Evolutionary conservation across 2,113 vertebrate genomes (phyloP).

Genomic region (Cyprinodon tularosa): DNA sequence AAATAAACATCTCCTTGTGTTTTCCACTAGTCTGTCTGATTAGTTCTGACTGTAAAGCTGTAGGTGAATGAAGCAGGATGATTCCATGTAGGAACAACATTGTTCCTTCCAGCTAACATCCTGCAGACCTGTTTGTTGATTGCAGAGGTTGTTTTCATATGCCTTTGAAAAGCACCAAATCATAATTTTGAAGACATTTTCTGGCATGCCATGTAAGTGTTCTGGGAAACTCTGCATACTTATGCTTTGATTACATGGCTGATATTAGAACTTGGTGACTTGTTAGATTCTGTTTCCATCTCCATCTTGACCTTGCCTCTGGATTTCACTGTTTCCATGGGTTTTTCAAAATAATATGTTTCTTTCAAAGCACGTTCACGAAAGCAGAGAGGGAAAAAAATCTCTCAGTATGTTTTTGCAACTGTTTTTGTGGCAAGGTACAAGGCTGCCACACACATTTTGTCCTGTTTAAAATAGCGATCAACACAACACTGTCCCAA

Average conservation of each 20-base stretch:
- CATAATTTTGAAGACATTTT: background rate
- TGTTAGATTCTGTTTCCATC: background rate
- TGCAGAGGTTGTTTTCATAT: constrained; percentile 25
- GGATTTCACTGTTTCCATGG: background rate
- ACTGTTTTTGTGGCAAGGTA: background rate
- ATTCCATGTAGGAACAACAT: constrained; percentile 39
- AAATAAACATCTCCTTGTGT: background rate
- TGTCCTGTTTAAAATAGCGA: background rate
- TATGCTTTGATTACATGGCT: background rate
- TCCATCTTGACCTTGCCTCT: background rate
- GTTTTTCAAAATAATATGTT: background rate
- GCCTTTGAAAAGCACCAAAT: background rate
- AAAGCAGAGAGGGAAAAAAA: background rate
- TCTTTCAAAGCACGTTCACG: background rate
- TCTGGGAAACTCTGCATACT: background rate
- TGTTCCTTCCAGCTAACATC: constrained; percentile 31
- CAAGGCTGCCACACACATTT: background rate
- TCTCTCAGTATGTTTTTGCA: background rate
- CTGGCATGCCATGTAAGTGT: background rate
- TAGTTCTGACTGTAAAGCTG: constrained; percentile 30
- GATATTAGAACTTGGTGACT: background rate
- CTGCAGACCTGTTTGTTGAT: constrained; percentile 48
- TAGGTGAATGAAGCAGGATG: constrained; percentile 24
- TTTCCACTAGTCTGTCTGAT: constrained; percentile 18
- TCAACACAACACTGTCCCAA: no score